Base-by-base conservation (phyloP, 2,888 invertebrate genomes). In the Epirrita christyi region DNA sequence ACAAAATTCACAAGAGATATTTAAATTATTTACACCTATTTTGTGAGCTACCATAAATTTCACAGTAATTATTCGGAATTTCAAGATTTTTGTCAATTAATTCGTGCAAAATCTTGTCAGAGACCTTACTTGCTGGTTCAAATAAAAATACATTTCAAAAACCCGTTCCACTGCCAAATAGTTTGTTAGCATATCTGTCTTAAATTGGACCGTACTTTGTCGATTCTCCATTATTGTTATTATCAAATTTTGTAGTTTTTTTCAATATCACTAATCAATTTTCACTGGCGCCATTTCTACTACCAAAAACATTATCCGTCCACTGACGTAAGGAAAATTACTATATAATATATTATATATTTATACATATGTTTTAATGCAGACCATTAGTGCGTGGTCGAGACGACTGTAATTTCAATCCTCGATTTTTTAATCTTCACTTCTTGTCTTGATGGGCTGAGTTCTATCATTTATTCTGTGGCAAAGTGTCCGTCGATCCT, bases 351-450 rank as follows among this genome's bases (percentile, higher is more conserved):
- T n/a, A n/a, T n/a, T n/a, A 34, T 47, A 37, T 29, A 9, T 11
- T 43, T 14, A 36, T 21, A 46, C 14, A 7, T 27, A n/a, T 42
- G 11, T 88, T 88, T 89, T 90, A 89, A 89, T 90, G 84, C 83
- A 78, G 73, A 70, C 87, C 89, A 92, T 92, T 92, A 92, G 87
- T 80, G 76, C 78, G 82, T 73, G 78, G 79, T 77, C 73, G 84
- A 85, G 84, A 83, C 82, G 86, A 82, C 83, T 80, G 87, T 89
- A 89, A 91, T 90, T 90, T 89, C 77, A 81, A 81, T 55, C 59
- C 77, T 70, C 78, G 76, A 74, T 85, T 90, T 88, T 89, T 85
- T 86, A 79, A 84, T 86, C 85, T 85, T 73, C 75, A 69, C 61
- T 80, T 76, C 75, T 78, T 70, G 80, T 75, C 85, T 81, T 89